Conservation (phyloP, 2,888 invertebrate genomes). For the Lasioglossum figueresi region DNA sequence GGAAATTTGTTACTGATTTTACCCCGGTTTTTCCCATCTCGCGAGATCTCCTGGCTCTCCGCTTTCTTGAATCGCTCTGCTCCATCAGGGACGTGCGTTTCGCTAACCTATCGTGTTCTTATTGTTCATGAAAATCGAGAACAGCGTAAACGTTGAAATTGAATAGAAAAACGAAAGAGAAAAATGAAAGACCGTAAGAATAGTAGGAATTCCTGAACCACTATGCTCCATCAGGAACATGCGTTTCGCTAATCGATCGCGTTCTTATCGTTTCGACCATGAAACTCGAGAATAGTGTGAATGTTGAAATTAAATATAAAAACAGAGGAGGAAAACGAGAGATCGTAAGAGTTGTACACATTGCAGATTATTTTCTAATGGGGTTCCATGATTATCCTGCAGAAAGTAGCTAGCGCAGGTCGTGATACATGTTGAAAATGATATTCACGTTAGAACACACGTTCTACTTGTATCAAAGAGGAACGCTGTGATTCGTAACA, state of each 20-base stretch:
- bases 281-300: no score
- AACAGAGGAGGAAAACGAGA: no score
- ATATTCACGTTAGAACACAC: not conserved
- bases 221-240: no score
- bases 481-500: not conserved
- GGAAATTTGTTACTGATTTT: constrained; percentile 4
- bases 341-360: no score
- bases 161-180: no score
- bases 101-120: not conserved
- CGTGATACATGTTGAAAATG: not conserved
- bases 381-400: not conserved
- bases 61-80: not conserved
- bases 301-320: no score
- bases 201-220: no score
- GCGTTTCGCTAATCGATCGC: no score
- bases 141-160: no score
- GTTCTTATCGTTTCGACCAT: no score
- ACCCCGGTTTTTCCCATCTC: not conserved
- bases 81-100: not conserved
- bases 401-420: not conserved
- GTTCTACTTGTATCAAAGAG: not conserved
- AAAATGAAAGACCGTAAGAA: no score
- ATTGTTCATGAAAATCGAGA: no score
- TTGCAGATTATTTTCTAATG: not conserved
- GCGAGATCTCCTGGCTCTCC: not conserved